These are phyloP conservation scores for Fulica atra DNA, from an alignment of 2,113 vertebrate species.

Conservation along the genomic window DNA sequence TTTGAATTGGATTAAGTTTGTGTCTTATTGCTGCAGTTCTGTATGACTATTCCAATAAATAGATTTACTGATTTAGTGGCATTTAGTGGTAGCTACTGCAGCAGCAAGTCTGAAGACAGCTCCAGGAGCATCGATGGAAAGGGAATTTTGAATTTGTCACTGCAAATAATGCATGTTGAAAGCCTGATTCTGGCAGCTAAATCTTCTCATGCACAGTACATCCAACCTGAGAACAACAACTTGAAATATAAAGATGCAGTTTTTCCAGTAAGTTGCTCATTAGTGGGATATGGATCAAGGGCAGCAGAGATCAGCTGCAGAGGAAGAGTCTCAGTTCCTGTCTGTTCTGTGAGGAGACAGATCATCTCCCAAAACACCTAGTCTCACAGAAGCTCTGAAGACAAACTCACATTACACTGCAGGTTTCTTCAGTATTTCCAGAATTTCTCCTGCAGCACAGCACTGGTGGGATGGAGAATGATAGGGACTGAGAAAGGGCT, in stretches of 20 bases:
- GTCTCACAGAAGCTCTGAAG: not conserved
- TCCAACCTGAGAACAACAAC: not conserved
- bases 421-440: not conserved
- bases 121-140: not conserved
- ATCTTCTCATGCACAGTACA: not conserved
- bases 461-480: not conserved
- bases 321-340: not conserved
- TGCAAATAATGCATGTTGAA: not conserved
- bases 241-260: not conserved
- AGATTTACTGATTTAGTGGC: constrained; percentile 37
- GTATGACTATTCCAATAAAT: constrained; percentile 26
- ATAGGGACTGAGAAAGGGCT: not conserved
- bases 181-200: not conserved
- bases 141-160: not conserved
- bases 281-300: not conserved
- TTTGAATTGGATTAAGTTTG: constrained; percentile 1
- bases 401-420: not conserved
- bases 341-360: not conserved
- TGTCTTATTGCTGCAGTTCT: constrained; percentile 5
- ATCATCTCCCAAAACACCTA: not conserved
- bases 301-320: not conserved
- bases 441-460: not conserved
- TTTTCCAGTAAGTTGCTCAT: not conserved
- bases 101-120: not conserved
- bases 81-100: not conserved